These are phyloP conservation scores for Peromyscus aztecus DNA, from an alignment of 2,797 vertebrate genomes.

Conservation along the genomic window DNA sequence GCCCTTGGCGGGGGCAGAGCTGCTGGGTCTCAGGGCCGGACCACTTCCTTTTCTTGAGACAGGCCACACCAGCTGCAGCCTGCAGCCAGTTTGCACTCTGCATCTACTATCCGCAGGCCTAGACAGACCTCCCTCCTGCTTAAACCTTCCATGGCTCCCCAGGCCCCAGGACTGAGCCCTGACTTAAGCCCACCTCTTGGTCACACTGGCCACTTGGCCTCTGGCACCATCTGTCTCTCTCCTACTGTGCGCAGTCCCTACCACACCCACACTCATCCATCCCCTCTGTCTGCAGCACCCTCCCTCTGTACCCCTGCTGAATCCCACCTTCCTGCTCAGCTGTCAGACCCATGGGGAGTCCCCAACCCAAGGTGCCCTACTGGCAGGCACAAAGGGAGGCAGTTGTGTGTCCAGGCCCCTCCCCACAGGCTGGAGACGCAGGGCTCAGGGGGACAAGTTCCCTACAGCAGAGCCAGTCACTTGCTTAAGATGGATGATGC, in stretches of 20 bases:
- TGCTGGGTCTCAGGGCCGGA: not conserved
- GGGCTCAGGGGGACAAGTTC: not conserved
- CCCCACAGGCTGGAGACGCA: not conserved
- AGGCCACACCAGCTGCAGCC: not conserved
- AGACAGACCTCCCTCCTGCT: not conserved
- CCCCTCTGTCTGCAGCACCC: not conserved
- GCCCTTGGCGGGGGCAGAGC: conserved; percentile 11
- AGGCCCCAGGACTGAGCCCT: not conserved
- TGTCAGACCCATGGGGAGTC: not conserved
- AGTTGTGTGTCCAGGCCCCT: not conserved
- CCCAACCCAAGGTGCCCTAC: not conserved
- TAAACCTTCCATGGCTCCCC: not conserved
- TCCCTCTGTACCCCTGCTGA: conserved; percentile 5
- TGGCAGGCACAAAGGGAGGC: not conserved
- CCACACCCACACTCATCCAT: not conserved
- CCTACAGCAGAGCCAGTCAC: not conserved
- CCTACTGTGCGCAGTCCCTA: not conserved
- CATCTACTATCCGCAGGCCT: not conserved
- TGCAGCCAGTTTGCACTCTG: not conserved
- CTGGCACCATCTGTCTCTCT: not conserved
- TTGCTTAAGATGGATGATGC: not conserved
- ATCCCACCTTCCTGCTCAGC: not conserved
- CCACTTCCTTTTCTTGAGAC: not conserved
- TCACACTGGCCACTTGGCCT: not conserved
- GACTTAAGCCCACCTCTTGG: rapidly evolving